Base-by-base conservation (phyloP, 2,797 vertebrate genomes). In the Gephyroberyx darwinii region DNA sequence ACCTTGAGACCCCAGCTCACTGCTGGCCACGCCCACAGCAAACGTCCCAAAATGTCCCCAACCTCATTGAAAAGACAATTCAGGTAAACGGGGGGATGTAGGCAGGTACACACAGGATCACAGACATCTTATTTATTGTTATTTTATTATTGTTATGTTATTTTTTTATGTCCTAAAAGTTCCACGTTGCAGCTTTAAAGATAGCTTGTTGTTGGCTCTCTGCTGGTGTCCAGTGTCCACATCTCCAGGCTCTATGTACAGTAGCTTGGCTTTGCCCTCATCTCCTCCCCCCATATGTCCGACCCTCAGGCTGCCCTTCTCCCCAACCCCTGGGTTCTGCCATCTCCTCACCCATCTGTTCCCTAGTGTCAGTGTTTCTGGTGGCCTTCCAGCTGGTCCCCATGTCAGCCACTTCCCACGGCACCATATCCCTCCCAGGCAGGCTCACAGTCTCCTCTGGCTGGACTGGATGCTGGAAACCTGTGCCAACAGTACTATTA, bases 231-330 rank as follows among this genome's bases (percentile, higher is more conserved):
- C n/a, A 57, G 35, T 50, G 10, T 56, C 17, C 31, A 55, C 37
- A 19, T 33, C 26, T 41, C 51, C 5, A 13, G 13, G 52, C 60
- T 63, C 1, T 37, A 22, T 60, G 50, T 30, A 31, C 20, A 43
- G 12, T 30, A 58, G n/a, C 20, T 30, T 59, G 41, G 54, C 61
- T 51, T 47, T 35, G 14, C 62, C 35, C 19, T 52, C 48, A 48
- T 35, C 45, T 51, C 30, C 45, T 39, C 48, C 33, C 39, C 65
- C 70, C 70, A 65, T 73, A 73, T 65, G 70, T 47, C 58, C 55
- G 45, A 37, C 35, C 71, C 71, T 39, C 55, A 33, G 56, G 55
- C 71, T 41, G 30, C 63, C n/a, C 55, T 51, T 31, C 33, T 50
- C 39, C 41, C 20, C 30, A 45, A 45, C 54, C 62, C 60, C 20